phyloP scores from a whole-genome alignment of 2,113 vertebrate genomes.

The Octodon degus region DNA sequence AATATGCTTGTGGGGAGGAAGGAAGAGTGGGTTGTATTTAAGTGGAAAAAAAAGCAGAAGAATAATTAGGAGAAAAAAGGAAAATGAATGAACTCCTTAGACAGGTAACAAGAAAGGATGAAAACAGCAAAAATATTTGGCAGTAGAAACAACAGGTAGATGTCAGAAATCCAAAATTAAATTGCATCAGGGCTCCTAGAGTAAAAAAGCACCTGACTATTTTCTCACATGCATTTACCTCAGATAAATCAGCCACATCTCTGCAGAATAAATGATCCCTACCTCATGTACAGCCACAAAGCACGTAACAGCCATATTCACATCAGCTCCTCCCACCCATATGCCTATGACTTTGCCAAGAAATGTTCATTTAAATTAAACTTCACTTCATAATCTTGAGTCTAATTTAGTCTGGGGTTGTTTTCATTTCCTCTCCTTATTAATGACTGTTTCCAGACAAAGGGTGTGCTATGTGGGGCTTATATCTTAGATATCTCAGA shows the following conservation, averaged over 20 bases:
- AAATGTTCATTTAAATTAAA: background rate
- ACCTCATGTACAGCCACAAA: accelerated
- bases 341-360: background rate
- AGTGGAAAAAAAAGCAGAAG: background rate
- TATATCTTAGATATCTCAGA: background rate
- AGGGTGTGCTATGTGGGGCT: no score
- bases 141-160: conserved; percentile 2
- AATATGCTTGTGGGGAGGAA: accelerated
- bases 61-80: background rate
- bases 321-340: background rate
- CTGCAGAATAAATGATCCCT: background rate
- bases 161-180: background rate
- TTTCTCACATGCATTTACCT: background rate
- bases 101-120: background rate
- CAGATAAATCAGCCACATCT: background rate
- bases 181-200: background rate
- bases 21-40: background rate
- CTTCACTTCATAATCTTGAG: background rate
- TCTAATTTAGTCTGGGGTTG: background rate
- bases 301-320: accelerated
- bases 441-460: background rate
- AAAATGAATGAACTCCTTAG: background rate
- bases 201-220: background rate
- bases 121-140: background rate
- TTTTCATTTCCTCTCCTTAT: background rate